Conservation (phyloP, 2,888 invertebrate genomes). For the Lithodes maja region DNA sequence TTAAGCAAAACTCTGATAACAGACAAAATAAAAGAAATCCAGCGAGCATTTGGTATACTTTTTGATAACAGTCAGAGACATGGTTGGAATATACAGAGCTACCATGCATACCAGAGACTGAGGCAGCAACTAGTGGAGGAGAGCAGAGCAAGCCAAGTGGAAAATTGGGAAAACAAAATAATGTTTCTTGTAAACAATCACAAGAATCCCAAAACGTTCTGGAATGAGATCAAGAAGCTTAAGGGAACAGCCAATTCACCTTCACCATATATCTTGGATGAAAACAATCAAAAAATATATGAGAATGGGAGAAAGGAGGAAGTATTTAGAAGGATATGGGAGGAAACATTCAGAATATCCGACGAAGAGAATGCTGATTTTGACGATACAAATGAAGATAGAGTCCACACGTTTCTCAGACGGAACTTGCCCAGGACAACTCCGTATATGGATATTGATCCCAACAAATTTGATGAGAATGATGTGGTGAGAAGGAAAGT, state of each 20-base stretch:
- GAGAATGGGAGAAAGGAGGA: too few species aligned
- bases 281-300: too few species aligned
- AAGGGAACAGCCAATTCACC: neutral
- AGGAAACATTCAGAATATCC: neutral
- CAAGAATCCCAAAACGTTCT: neutral
- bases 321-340: neutral
- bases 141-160: too few species aligned
- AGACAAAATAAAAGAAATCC: too few species aligned
- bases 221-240: neutral
- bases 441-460: neutral
- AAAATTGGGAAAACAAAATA: too few species aligned
- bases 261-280: too few species aligned
- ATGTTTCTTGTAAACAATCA: too few species aligned
- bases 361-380: neutral
- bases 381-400: neutral
- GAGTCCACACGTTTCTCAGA: neutral
- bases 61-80: neutral
- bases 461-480: neutral
- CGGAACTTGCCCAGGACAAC: too few species aligned
- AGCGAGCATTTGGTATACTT: neutral
- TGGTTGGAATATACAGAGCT: neutral
- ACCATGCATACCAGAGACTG: neutral
- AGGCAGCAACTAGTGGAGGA: too few species aligned
- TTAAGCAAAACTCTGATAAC: too few species aligned
- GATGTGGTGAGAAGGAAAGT: neutral